Evolutionary conservation across 2,113 vertebrate species (phyloP).

Genomic region (Chloropsis cyanopogon): DNA sequence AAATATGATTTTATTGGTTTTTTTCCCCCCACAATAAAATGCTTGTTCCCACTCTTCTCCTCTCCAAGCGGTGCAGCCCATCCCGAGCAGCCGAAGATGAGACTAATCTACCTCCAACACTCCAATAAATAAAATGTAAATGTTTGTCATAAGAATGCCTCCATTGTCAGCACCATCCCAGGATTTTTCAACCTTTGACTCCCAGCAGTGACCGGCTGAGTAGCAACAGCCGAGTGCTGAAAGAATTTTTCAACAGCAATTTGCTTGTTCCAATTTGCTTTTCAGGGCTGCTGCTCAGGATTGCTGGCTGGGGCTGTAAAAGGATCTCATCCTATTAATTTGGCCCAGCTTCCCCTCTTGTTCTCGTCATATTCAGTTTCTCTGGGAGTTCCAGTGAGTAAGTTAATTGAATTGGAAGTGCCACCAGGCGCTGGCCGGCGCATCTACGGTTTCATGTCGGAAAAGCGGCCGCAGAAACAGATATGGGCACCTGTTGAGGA

Average conservation of each 20-base stretch:
- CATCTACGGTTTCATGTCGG: slow-evolving; percentile 58
- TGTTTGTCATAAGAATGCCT: slow-evolving; percentile 71
- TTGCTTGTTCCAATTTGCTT: slow-evolving; percentile 81
- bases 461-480: slow-evolving; percentile 47
- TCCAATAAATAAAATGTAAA: slow-evolving; percentile 73
- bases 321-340: slow-evolving; percentile 75
- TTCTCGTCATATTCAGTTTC: slow-evolving; percentile 71
- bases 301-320: slow-evolving; percentile 65
- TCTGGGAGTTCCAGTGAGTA: slow-evolving; percentile 60
- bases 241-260: slow-evolving; percentile 82
- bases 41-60: slow-evolving; percentile 3
- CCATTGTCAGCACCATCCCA: slow-evolving; percentile 68
- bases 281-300: slow-evolving; percentile 72
- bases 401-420: slow-evolving; percentile 72
- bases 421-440: neutral
- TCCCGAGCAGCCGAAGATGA: slow-evolving; percentile 52
- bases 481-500: slow-evolving; percentile 56
- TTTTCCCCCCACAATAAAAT: slow-evolving; percentile 7
- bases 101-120: slow-evolving; percentile 67
- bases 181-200: slow-evolving; percentile 72
- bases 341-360: slow-evolving; percentile 68
- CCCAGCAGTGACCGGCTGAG: slow-evolving; percentile 59
- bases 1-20: neutral
- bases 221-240: slow-evolving; percentile 74
- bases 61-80: neutral